Evolutionary conservation across 1,140 invertebrate species (phyloP), one percentile per base, ranked within the genome.

Genomic region (Caenorhabditis inopinata): DNA sequence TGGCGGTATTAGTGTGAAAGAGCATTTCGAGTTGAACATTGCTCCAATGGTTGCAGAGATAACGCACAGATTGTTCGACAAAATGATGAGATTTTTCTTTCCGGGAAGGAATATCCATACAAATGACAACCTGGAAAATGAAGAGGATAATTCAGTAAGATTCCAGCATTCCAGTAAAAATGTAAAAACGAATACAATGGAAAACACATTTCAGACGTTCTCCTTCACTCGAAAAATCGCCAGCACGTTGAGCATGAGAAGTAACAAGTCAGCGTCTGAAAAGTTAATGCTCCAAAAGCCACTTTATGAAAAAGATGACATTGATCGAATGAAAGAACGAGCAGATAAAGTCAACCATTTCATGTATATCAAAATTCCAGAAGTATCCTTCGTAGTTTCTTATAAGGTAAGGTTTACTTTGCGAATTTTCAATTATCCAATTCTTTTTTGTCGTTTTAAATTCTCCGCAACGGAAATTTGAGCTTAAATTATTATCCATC

Each of bases 301-400:
- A 0, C 45, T 35, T 2, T 42, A 74, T 14, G 78, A 79, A 27
- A 79, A 93, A 86, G 95, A 97, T 88, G 96, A 98, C 87, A 96
- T 98, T 0, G 96, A 98, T 89, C 98, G 96, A 89, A 97, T 98
- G 95, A 96, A 96, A 91, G 94, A 98, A 90, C 91, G 97, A 85
- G 96, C 97, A 0, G 95, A 97, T 83, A 97, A 97, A 89, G 99
- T 98, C 90, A 98, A 98, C 90, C 91, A 97, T 29, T 99, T 99
- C 89, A 94, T 97, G 81, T 98, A 97, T 88, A 96, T 98, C 27
- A 99, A 98, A 91, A 91, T 92, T 18, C 96, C 96, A 0, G 96
- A 98, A 90, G 95, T 99, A 58, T 95, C 95, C 1, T 94, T 98
- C 16, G 91, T 94, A 58, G 94, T 99, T 7, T 97, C 95, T 84